A percentile compares a stretch with the other conserved stretches of the same genome.
These are phyloP conservation scores for Notoglanidium macrostoma DNA, from an alignment of 2,797 vertebrate genomes.

Conservation along the genomic window DNA sequence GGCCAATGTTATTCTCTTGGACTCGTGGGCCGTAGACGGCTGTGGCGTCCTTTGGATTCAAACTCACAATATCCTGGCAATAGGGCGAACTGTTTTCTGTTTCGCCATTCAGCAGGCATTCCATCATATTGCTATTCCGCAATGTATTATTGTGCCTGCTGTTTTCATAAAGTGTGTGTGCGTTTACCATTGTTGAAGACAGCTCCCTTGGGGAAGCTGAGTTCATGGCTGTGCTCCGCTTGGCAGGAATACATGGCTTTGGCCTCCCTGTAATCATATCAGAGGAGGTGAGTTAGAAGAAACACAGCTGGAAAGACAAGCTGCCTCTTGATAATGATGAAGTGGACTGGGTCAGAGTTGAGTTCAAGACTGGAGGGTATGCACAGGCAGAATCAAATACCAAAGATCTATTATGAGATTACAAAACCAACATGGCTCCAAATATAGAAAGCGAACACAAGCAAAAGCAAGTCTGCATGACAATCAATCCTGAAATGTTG, in stretches of 20 bases:
- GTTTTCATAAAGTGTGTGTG: conserved; percentile 7
- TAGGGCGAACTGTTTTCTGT: not conserved
- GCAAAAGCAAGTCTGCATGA: conserved; percentile 23
- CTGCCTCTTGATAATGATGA: conserved; percentile 32
- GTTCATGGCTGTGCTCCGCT: conserved; percentile 96
- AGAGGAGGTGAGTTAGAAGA: conserved; percentile 33
- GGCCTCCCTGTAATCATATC: conserved; percentile 81
- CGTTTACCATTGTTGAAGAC: conserved; percentile 90
- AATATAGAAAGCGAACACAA: conserved; percentile 26
- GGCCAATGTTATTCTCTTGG: not conserved
- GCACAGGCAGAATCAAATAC: conserved; percentile 3
- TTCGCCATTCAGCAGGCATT: too few species aligned
- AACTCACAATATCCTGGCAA: not conserved
- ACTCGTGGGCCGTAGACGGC: not conserved
- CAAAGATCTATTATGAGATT: conserved; percentile 31
- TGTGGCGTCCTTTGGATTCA: not conserved
- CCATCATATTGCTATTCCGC: not conserved
- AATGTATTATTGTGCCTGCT: not conserved
- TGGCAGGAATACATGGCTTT: conserved; percentile 98
- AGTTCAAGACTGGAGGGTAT: conserved; percentile 17
- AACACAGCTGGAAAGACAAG: conserved; percentile 11
- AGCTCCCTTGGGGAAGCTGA: conserved; percentile 96
- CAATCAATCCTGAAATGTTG: conserved; percentile 24
- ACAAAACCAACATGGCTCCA: conserved; percentile 30
- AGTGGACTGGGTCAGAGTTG: conserved; percentile 24